Conservation (phyloP, 2,113 vertebrate species). For the Anolis sagrei region DNA sequence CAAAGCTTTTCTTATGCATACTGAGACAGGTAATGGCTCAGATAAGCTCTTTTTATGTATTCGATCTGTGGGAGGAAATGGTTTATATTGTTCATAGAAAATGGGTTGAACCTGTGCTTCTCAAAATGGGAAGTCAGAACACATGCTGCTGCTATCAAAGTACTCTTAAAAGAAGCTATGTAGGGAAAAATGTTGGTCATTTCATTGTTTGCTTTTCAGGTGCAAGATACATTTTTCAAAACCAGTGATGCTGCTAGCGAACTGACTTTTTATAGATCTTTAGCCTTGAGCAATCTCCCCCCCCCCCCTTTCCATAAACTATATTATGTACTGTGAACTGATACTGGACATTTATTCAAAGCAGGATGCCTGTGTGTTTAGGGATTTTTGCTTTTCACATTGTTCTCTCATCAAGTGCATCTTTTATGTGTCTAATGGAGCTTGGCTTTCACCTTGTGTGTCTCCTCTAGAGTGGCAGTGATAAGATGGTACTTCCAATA, state of each 20-base stretch:
- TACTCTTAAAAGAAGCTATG: background rate
- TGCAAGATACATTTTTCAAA: background rate
- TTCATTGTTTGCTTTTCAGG: background rate
- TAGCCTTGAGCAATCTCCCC: background rate
- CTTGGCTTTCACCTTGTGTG: constrained; percentile 88
- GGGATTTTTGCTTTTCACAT: background rate
- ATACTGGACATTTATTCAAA: background rate
- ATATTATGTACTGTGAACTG: background rate
- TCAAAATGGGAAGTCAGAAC: background rate
- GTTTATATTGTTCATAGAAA: background rate
- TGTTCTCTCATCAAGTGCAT: constrained; percentile 69
- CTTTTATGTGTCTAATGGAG: constrained; percentile 80
- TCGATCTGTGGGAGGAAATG: too few relatives aligned
- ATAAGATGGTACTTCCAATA: constrained; percentile 93
- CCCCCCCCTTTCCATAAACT: background rate
- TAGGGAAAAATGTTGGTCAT: background rate
- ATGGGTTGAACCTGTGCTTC: background rate
- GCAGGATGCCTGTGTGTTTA: background rate
- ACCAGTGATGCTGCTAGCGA: background rate
- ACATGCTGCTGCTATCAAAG: background rate
- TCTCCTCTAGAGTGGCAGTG: constrained; percentile 89
- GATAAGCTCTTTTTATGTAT: background rate
- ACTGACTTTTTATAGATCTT: background rate
- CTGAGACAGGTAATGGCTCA: background rate
- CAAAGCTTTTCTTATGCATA: background rate